A percentile compares a stretch with the other conserved stretches of the same genome.
Evolutionary conservation across 2,888 invertebrate species (phyloP).

Genomic region (Sarcophaga rosellei): DNA sequence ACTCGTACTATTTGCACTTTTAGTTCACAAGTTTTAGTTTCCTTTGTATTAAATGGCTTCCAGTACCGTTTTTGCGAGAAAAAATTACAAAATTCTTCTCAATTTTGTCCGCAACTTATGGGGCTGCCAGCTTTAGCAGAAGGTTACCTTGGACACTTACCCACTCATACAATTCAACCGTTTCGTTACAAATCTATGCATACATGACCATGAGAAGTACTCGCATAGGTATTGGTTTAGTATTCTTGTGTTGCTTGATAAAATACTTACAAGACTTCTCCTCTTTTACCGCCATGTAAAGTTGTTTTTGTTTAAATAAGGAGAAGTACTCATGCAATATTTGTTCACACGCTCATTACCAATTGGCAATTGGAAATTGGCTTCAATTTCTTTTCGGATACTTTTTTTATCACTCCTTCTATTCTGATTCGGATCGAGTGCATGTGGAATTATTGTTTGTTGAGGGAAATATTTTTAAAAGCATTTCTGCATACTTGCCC

Average conservation of each 20-base stretch:
- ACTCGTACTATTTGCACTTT: not conserved
- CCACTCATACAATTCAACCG: not conserved
- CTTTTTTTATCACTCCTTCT: too few relatives aligned
- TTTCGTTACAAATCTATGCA: not conserved
- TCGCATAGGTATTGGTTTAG: not conserved
- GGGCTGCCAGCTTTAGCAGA: conserved; percentile 35
- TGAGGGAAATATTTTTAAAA: too few relatives aligned
- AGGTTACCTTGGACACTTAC: not conserved
- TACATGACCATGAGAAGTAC: conserved; percentile 5
- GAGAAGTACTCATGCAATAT: not conserved
- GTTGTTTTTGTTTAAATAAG: not conserved
- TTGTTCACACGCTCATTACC: not conserved
- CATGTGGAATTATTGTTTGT: too few relatives aligned
- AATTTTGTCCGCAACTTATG: conserved; percentile 47
- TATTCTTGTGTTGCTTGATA: too few relatives aligned
- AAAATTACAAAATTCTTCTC: conserved; percentile 51
- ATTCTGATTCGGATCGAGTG: too few relatives aligned
- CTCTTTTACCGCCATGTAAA: not conserved
- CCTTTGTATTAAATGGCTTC: not conserved
- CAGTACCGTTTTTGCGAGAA: not conserved
- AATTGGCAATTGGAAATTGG: not conserved
- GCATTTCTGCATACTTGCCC: too few relatives aligned
- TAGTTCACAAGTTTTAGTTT: not conserved
- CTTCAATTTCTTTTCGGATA: too few relatives aligned
- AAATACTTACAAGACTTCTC: not conserved